Conservation (phyloP, 1,140 invertebrate species). For the Diorhabda carinulata region DNA sequence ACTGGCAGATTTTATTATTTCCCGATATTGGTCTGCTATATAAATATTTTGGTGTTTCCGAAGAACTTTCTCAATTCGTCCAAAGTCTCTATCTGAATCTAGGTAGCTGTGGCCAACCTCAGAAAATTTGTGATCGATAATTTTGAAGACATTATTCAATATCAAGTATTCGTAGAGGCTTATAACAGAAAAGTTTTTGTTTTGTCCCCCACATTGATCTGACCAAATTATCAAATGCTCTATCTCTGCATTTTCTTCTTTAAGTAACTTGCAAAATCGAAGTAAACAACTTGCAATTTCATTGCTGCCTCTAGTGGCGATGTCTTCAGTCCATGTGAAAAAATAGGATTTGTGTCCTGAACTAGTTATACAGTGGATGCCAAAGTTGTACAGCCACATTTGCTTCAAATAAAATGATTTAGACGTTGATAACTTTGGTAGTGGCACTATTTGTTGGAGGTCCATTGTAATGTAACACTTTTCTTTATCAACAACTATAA, state of each 20-base stretch:
- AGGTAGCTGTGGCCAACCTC: constrained; percentile 28
- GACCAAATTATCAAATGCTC: constrained; percentile 26
- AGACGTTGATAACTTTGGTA: constrained; percentile 32
- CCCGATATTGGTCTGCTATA: constrained; percentile 24
- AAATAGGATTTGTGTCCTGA: constrained; percentile 12
- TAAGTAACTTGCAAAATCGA: too few relatives aligned
- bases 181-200: constrained; percentile 30
- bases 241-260: too few relatives aligned
- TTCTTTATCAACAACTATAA: constrained; percentile 1
- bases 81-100: constrained; percentile 32
- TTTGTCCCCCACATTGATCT: constrained; percentile 30
- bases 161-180: constrained; percentile 26
- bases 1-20: constrained; percentile 18
- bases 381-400: constrained; percentile 33
- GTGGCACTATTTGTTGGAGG: constrained; percentile 32
- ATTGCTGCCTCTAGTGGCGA: constrained; percentile 19
- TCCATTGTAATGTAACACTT: constrained; percentile 33
- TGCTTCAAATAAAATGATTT: constrained; percentile 36
- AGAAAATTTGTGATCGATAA: constrained; percentile 32
- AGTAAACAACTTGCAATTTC: too few relatives aligned
- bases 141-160: constrained; percentile 16
- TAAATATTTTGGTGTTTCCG: constrained; percentile 22
- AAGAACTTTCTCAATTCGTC: constrained; percentile 29
- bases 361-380: constrained; percentile 21
- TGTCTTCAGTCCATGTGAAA: constrained; percentile 29